These are phyloP conservation scores for Selene dorsalis DNA, from an alignment of 2,797 vertebrate species.

Conservation along the genomic window DNA sequence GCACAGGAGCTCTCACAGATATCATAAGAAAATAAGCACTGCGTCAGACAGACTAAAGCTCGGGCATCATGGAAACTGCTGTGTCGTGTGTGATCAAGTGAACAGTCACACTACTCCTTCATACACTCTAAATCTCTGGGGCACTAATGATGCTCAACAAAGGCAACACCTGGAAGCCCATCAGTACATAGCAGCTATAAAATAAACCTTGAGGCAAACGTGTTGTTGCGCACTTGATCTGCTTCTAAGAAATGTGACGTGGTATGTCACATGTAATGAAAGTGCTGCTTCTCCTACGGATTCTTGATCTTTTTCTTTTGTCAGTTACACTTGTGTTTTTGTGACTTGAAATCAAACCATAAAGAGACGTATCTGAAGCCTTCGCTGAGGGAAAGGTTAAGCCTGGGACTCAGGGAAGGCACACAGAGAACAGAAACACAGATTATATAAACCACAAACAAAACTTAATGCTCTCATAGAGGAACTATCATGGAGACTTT, in stretches of 20 bases:
- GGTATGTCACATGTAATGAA: neutral
- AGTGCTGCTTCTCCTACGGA: neutral
- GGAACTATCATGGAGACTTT: no score
- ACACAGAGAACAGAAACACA: no score
- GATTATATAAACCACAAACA: no score
- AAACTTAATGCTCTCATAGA: no score
- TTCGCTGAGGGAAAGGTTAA: neutral
- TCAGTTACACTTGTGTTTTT: neutral
- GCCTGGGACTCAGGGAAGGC: neutral
- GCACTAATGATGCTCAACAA: neutral
- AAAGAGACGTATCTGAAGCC: neutral
- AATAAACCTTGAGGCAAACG: neutral
- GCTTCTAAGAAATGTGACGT: neutral
- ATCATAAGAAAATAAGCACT: slow-evolving; percentile 24
- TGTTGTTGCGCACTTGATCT: slow-evolving; percentile 1
- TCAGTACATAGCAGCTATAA: slow-evolving; percentile 6
- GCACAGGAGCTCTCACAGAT: neutral
- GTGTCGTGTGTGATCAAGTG: slow-evolving; percentile 24
- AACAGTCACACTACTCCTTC: slow-evolving; percentile 27
- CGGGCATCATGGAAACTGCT: slow-evolving; percentile 57
- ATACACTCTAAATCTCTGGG: slow-evolving; percentile 13
- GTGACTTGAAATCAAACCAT: neutral
- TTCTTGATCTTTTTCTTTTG: neutral
- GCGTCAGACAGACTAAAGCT: slow-evolving; percentile 38
- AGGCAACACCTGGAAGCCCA: slow-evolving; percentile 1